Conservation (phyloP, 1,140 invertebrate species). For the Chionoecetes opilio region DNA sequence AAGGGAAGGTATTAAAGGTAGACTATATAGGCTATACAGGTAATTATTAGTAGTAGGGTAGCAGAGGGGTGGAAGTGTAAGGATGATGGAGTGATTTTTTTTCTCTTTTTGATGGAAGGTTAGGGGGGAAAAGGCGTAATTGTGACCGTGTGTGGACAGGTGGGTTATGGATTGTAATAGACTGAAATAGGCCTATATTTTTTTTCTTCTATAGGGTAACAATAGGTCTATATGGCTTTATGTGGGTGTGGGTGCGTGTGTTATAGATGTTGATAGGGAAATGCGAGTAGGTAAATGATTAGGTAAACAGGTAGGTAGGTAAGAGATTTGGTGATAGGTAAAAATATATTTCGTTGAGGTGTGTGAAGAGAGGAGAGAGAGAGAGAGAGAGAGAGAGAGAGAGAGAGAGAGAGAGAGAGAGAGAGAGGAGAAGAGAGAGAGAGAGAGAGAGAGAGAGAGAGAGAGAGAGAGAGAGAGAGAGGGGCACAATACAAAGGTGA, state of each 20-base stretch:
- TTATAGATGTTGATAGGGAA: too few relatives aligned
- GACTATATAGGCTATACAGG: too few relatives aligned
- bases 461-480: conserved; percentile 14
- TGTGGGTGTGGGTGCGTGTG: not conserved
- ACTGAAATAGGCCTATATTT: too few relatives aligned
- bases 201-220: too few relatives aligned
- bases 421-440: not conserved
- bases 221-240: not conserved
- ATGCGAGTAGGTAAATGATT: not conserved
- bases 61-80: not conserved
- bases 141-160: too few relatives aligned
- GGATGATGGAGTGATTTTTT: not conserved
- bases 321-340: too few relatives aligned
- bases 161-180: too few relatives aligned
- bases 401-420: not conserved
- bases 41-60: not conserved
- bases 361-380: not conserved
- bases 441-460: conserved; percentile 3
- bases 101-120: too few relatives aligned
- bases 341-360: too few relatives aligned
- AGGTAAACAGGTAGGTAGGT: too few relatives aligned
- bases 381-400: not conserved
- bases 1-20: too few relatives aligned
- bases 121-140: too few relatives aligned
- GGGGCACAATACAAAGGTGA: not conserved